Evolutionary conservation across 2,113 vertebrate species (phyloP), one percentile per base, ranked within the genome.

Genomic region (Neodon shergylaensis): DNA sequence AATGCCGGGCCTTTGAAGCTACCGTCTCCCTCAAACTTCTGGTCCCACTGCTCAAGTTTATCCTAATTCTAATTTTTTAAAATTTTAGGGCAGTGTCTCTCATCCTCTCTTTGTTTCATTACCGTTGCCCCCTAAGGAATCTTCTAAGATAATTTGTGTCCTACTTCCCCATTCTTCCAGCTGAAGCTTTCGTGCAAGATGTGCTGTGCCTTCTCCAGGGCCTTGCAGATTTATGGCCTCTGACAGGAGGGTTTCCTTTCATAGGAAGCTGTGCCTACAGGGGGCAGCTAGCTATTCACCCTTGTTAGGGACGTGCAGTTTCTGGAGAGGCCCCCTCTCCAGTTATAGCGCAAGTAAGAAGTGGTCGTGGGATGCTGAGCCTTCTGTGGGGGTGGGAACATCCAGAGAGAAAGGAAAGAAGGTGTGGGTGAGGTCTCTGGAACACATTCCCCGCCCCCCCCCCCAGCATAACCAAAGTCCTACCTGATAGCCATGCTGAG

Each of bases 1-100:
- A 94, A 91, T 24, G n/a, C 52, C 78, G 49, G 11, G 21, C 21
- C 21, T 10, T 1, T 21, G 44, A 86, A 78, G 74, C 16, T 58
- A n/a, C 77, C 5, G 28, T 19, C 42, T 47, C 44, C 17, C 26
- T 42, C 47, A 54, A 44, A 14, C 21, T 66, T 77, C 81, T 87
- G 44, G 65, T 81, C 49, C 86, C 70, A 54, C 31, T 39, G 36
- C 13, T 85, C 72, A 49, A 90, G 73, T 26, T 49, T 92, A 74
- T 28, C 58, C 78, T 95, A 65, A 61, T 91, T 91, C 9, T 92
- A 39, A 82, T 88, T 31, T n/a, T 96, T 61, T 36, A 28, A 3
- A 92, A 24, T 19, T 96, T 86, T 52, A 93, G 36, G 39, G 21
- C 68, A 39, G 3, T 26, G 39, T 66, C 91, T 96, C 87, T 86